These are phyloP conservation scores for Pseudomyrmex concolor DNA, from an alignment of 1,140 invertebrate species.

Conservation along the genomic window DNA sequence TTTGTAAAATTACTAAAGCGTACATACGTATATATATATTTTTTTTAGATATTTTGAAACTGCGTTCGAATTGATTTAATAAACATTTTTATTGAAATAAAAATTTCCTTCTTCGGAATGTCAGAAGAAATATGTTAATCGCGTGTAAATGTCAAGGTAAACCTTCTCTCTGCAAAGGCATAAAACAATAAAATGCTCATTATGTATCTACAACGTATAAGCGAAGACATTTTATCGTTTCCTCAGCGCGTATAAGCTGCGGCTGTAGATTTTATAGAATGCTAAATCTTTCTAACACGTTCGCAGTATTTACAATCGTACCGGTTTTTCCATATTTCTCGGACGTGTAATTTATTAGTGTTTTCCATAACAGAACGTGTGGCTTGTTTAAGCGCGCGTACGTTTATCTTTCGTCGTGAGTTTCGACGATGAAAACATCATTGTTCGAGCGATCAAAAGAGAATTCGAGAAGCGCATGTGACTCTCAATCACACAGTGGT, in stretches of 20 bases:
- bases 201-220: background rate
- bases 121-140: background rate
- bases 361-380: constrained; percentile 8
- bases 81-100: background rate
- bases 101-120: background rate
- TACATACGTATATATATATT: background rate
- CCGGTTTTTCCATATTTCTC: background rate
- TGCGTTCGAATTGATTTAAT: background rate
- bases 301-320: constrained; percentile 12
- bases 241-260: background rate
- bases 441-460: background rate
- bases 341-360: constrained; percentile 24
- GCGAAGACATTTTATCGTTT: constrained; percentile 17
- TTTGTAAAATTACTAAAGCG: constrained; percentile 21
- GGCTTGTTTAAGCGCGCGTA: constrained; percentile 12
- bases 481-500: constrained; percentile 35
- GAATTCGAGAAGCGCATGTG: background rate
- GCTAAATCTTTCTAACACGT: constrained; percentile 39
- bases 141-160: background rate
- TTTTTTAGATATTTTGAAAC: too few relatives aligned
- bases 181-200: constrained; percentile 32
- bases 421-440: constrained; percentile 31
- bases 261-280: constrained; percentile 23
- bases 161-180: background rate
- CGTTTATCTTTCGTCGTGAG: constrained; percentile 51